Evolutionary conservation across 2,113 vertebrate genomes (phyloP), one percentile per base, ranked within the genome.

Genomic region (Pimephales promelas): DNA sequence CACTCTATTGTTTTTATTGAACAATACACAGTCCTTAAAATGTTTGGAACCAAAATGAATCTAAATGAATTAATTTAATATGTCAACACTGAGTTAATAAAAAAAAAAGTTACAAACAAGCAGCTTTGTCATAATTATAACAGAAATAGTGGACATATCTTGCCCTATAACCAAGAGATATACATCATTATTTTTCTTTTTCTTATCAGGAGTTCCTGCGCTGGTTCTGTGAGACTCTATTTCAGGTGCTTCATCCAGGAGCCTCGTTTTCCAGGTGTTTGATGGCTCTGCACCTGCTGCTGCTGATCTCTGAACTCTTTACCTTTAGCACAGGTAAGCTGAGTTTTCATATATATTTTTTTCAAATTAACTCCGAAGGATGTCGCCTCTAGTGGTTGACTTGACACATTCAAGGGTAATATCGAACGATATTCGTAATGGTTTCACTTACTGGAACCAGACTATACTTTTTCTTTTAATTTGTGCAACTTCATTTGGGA

Each of bases 231-330:
- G 92, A 89, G 88, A 94, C 79, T 71, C 95, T 98, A 76, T 96
- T 99, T 86, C 94, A 95, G 75, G 92, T 93, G 4, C 84, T 99
- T 43, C 94, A 96, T 89, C 95, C 96, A 3, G 97, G 97, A 71
- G 97, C 96, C 24, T 98, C 97, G 1, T 98, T 97, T 86, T 93
- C 96, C 71, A 96, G 95, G 74, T 96, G 95, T 88, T 94, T 98
- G 87, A 95, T 94, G 89, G 93, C 95, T 47, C 92, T 99, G 71
- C 95, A 94, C 88, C 92, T 99, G 90, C 95, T 99, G 90, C 93
- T 93, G 68, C 92, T 95, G 40, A 85, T 97, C 86, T 95, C 94
- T 59, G 96, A 97, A 84, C 90, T 95, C 88, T 97, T 97, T 87
- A 90, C 90, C 79, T 95, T 95, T 87, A 89, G 68, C 85, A 83